A percentile compares a stretch with the other conserved stretches of the same genome.
Evolutionary conservation across 2,888 invertebrate genomes (phyloP).

Genomic region (Mesorhabditis belari): DNA sequence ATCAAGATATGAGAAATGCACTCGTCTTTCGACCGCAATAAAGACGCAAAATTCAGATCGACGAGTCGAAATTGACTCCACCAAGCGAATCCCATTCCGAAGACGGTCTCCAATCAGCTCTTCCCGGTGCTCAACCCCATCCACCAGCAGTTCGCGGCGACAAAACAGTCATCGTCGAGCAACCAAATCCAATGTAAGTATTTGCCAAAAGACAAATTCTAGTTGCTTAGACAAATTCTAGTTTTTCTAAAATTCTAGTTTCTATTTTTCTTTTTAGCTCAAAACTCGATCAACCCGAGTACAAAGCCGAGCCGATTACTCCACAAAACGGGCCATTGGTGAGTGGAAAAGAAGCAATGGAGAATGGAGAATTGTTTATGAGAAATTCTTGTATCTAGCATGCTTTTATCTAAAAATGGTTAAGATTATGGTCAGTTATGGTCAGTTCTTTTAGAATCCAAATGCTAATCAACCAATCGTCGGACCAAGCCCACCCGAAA

Average conservation of each 20-base stretch:
- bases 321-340: background rate
- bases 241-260: background rate
- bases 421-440: too few relatives aligned
- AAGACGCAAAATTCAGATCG: too few relatives aligned
- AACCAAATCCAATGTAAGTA: constrained; percentile 4
- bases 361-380: too few relatives aligned
- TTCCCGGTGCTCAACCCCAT: constrained; percentile 15
- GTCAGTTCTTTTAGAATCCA: background rate
- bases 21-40: too few relatives aligned
- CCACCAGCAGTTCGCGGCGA: constrained; percentile 23
- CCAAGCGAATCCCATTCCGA: background rate
- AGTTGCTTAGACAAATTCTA: too few relatives aligned
- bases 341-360: too few relatives aligned
- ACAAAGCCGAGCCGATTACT: constrained; percentile 25
- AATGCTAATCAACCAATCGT: constrained; percentile 27
- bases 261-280: background rate
- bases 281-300: constrained; percentile 1
- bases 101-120: background rate
- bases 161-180: constrained; percentile 16
- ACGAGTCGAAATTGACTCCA: constrained; percentile 7
- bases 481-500: constrained; percentile 35
- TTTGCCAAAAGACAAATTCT: too few relatives aligned
- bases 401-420: too few relatives aligned
- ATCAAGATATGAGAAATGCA: too few relatives aligned
- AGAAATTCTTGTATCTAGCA: background rate